Conservation (phyloP, 2,113 vertebrate species). For the Miniopterus natalensis region DNA sequence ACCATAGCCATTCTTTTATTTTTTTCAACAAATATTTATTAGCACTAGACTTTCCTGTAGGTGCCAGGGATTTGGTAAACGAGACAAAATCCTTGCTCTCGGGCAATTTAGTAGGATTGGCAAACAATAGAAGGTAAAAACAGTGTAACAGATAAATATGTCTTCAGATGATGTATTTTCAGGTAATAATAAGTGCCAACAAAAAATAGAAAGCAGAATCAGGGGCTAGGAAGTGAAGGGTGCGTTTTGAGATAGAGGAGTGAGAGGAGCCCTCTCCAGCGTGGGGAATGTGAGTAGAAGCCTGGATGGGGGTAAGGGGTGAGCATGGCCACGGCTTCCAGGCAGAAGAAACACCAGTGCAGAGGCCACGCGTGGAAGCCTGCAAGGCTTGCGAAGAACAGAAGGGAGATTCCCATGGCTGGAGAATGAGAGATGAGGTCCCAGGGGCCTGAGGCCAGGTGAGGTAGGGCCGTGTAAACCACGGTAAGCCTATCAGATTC, state of each 20-base stretch:
- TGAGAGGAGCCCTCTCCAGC: not conserved
- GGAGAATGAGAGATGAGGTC: not conserved
- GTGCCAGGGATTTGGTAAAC: not conserved
- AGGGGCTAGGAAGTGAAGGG: not conserved
- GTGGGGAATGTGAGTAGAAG: not conserved
- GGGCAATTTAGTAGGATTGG: not conserved
- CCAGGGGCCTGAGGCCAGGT: not conserved
- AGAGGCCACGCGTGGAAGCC: not conserved
- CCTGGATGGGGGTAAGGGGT: not conserved
- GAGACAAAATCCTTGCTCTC: not conserved
- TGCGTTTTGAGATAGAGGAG: not conserved
- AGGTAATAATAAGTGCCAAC: not conserved
- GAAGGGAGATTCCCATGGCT: not conserved
- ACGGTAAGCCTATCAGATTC: not conserved
- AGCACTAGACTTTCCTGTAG: not conserved
- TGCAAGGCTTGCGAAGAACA: not conserved
- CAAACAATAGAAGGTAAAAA: not conserved
- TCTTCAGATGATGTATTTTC: not conserved
- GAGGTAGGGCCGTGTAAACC: not conserved
- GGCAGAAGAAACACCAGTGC: not conserved
- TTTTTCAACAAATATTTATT: not conserved
- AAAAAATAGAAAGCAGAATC: constrained; percentile 29
- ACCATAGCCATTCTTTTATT: not conserved
- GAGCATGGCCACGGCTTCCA: not conserved
- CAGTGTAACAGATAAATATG: not conserved